phyloP scores from a whole-genome alignment of 2,113 vertebrate species.

The Brienomyrus brachyistius region DNA sequence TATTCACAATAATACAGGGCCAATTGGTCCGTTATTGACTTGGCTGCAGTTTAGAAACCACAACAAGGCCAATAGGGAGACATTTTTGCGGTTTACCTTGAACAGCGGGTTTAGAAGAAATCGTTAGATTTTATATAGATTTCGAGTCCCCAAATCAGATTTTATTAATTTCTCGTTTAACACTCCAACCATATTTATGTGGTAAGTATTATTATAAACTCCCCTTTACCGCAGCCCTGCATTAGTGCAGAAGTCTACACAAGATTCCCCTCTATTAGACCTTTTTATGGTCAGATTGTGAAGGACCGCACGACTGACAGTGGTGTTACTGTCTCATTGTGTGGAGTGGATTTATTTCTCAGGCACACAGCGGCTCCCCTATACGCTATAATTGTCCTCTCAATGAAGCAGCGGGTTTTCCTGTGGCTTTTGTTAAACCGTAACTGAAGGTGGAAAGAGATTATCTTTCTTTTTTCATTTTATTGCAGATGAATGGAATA shows the following conservation, averaged over 20 bases:
- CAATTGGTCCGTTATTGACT: not conserved
- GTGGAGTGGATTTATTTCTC: not conserved
- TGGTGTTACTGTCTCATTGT: not conserved
- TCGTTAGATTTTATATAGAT: not conserved
- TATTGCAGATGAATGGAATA: not conserved
- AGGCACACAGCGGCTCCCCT: not conserved
- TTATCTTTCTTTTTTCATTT: not conserved
- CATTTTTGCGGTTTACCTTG: not conserved
- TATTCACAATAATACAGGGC: not conserved
- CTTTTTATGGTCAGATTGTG: not conserved
- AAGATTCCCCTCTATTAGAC: not conserved
- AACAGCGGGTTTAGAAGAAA: not conserved
- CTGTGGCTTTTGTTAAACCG: not conserved
- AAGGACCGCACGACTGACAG: not conserved
- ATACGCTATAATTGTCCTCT: not conserved
- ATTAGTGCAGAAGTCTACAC: not conserved
- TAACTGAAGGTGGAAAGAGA: not conserved
- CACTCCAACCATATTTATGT: not conserved
- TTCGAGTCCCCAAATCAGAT: not conserved
- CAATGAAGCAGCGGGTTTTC: not conserved
- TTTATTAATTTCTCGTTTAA: not conserved
- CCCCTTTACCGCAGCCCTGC: not conserved
- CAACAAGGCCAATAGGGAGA: not conserved
- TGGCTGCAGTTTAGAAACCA: not conserved
- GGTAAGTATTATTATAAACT: not conserved